These are phyloP conservation scores for Pomatostomus ruficeps DNA, from an alignment of 2,113 vertebrate species.

Conservation along the genomic window DNA sequence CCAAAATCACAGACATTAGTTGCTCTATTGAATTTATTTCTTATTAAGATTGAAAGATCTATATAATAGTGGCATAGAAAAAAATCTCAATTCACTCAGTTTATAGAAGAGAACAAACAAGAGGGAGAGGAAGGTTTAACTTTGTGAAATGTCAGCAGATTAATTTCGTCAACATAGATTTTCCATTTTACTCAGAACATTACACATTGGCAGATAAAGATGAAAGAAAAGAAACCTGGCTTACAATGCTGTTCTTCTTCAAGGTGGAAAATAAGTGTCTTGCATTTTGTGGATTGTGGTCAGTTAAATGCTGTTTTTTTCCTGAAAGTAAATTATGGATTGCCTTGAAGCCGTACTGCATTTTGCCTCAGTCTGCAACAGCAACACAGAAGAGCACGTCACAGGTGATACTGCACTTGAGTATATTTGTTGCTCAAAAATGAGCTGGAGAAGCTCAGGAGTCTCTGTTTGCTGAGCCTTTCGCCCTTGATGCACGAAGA, in stretches of 20 bases:
- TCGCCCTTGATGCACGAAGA: not conserved
- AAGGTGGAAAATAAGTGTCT: not conserved
- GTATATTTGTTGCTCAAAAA: not conserved
- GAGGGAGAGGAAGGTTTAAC: not conserved
- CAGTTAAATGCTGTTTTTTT: not conserved
- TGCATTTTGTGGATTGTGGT: not conserved
- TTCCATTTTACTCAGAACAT: not conserved
- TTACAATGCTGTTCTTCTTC: not conserved
- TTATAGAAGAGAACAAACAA: not conserved
- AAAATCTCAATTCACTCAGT: not conserved
- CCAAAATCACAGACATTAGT: slow-evolving; percentile 10
- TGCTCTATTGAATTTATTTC: slow-evolving; percentile 32
- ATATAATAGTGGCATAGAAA: not conserved
- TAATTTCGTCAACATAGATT: not conserved
- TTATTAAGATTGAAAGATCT: slow-evolving; percentile 40
- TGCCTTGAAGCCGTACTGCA: not conserved
- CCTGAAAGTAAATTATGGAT: not conserved
- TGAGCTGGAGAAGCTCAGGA: not conserved
- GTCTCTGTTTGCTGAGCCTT: not conserved
- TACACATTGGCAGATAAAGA: not conserved
- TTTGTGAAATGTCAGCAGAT: not conserved
- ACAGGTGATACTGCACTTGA: not conserved
- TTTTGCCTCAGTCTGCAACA: not conserved
- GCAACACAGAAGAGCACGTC: not conserved
- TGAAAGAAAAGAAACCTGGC: not conserved